Base-by-base conservation (phyloP, 1,140 invertebrate species). In the Aleiodes sp. region DNA sequence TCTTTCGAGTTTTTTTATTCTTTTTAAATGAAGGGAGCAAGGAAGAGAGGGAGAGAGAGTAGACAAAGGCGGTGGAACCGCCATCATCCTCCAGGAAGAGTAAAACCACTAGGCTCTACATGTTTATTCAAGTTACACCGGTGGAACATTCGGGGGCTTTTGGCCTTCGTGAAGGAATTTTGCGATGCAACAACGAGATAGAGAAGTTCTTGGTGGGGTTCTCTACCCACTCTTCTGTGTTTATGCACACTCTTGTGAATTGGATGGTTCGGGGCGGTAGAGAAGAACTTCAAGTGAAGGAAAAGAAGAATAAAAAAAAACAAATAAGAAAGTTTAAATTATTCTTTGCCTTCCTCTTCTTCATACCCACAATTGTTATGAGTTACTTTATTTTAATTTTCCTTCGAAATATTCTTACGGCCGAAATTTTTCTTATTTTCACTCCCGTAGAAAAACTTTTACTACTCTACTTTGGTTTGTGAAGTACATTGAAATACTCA, bases 161-260 rank as follows among this genome's bases (percentile, higher is more conserved):
- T 59, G 61, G 60, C 60, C 70, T 79, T 78, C 78, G 78, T 80
- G 77, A 72, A 73, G 74, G 78, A 80, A 80, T 80, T 78, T 78
- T 24, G 26, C 70, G 78, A 80, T 80, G 74, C 71, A 73, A 76
- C 70, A 63, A 59, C 67, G 56, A 75, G 77, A 80, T 79, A 80
- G 72, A 37, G 29, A n/a, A 52, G 26, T 2, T 52, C 12, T 24
- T 16, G 26, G 19, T 9, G 19, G 21, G 16, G 4, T 24, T 52
- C 21, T 52, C 21, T 16, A 19, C 41, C n/a, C n/a, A n/a, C n/a
- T n/a, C n/a, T n/a, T n/a, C n/a, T n/a, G n/a, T n/a, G 7, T 46
- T 19, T 7, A 46, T 6, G 8, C 41, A 19, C 16, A 19, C 2
- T 1, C 9, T 6, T 6, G 46, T 16, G 9, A 52, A 52, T 52